Conservation (phyloP, 2,797 vertebrate species). For the Galago senegalensis region DNA sequence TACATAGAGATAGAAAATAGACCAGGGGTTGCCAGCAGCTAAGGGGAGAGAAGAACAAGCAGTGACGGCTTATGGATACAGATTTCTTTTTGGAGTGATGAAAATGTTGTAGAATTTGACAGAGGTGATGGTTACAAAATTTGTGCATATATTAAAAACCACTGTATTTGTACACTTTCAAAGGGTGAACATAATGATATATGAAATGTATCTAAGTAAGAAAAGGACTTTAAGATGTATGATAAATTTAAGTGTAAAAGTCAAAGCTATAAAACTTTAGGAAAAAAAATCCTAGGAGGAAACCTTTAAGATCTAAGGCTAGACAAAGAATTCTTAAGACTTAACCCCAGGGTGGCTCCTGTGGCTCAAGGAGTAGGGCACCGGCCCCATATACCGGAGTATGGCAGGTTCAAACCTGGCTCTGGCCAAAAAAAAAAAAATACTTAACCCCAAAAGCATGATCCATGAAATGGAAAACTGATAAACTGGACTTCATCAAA, state of each 20-base stretch:
- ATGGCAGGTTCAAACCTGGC: too few relatives aligned
- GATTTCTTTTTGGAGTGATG: background rate
- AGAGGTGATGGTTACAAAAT: background rate
- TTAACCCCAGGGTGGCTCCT: too few relatives aligned
- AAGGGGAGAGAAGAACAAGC: background rate
- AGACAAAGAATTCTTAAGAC: conserved; percentile 48
- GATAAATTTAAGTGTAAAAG: background rate
- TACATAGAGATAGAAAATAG: background rate
- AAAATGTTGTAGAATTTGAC: conserved; percentile 10
- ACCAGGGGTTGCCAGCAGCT: background rate
- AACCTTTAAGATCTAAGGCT: background rate
- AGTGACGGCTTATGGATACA: background rate
- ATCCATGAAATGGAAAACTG: conserved; percentile 39
- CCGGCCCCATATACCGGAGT: too few relatives aligned
- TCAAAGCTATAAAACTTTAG: conserved; percentile 46
- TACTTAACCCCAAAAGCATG: conserved; percentile 6
- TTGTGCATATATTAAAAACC: background rate
- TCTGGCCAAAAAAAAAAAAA: too few relatives aligned
- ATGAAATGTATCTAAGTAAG: background rate
- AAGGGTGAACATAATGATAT: background rate
- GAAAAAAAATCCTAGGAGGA: background rate
- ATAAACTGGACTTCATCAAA: background rate
- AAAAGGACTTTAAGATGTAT: conserved; percentile 25
- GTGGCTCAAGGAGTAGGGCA: too few relatives aligned
- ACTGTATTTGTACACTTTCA: background rate